phyloP scores from a whole-genome alignment of 2,113 vertebrate species.

The Rhegmatorhina hoffmannsi region DNA sequence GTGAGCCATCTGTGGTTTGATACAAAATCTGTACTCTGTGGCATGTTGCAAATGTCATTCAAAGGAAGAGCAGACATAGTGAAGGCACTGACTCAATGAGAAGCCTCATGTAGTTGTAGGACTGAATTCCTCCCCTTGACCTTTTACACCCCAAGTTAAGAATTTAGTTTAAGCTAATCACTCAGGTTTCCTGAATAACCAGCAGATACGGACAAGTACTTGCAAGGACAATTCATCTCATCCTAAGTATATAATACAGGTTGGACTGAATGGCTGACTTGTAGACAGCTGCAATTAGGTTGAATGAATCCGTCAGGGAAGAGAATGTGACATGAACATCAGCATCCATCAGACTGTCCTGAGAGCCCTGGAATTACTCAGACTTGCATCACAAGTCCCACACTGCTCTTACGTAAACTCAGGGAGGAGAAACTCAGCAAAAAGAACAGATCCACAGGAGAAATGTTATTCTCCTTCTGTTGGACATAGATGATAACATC shows the following conservation, averaged over 20 bases:
- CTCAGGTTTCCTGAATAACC: neutral
- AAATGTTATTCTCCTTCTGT: neutral
- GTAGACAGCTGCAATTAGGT: conserved; percentile 32
- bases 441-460: neutral
- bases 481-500: neutral
- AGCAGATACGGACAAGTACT: conserved; percentile 1
- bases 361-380: neutral
- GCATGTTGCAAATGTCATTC: neutral
- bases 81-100: neutral
- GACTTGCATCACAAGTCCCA: neutral
- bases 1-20: conserved; percentile 50
- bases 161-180: neutral
- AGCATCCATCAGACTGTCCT: neutral
- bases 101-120: neutral
- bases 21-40: neutral
- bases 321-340: conserved; percentile 17
- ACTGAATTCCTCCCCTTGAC: conserved; percentile 27
- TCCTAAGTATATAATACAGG: neutral
- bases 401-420: neutral
- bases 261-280: neutral
- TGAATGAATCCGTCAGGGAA: neutral
- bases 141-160: neutral
- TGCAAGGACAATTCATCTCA: neutral
- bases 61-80: neutral
- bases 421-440: neutral